phyloP scores from a whole-genome alignment of 2,113 vertebrate species.

The Phodopus roborovskii region DNA sequence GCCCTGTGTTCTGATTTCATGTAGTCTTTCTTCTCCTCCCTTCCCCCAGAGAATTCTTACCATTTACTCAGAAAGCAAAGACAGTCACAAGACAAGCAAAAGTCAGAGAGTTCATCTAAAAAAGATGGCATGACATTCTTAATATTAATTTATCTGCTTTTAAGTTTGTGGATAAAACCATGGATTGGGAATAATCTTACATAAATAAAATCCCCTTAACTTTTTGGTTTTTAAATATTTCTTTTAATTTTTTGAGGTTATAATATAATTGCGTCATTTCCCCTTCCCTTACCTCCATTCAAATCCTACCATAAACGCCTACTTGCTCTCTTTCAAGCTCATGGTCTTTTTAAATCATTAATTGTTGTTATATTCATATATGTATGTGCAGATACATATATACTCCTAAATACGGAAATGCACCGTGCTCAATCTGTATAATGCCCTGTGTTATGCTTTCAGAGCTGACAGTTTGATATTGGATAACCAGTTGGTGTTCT shows the following conservation, averaged over 20 bases:
- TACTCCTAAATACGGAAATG: neutral
- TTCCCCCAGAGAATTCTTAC: neutral
- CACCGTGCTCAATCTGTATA: neutral
- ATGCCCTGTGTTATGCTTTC: neutral
- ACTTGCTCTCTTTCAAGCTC: neutral
- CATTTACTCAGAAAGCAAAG: constrained; percentile 1
- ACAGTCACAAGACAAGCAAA: neutral
- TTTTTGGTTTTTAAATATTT: neutral
- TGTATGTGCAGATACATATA: neutral
- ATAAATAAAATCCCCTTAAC: neutral
- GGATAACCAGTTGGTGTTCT: neutral
- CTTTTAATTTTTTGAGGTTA: neutral
- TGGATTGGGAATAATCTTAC: constrained; percentile 6
- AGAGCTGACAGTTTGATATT: neutral
- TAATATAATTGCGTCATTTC: neutral
- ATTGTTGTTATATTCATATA: neutral
- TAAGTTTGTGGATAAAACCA: neutral
- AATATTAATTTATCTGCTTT: constrained; percentile 16
- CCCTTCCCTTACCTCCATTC: neutral
- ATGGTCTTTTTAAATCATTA: neutral
- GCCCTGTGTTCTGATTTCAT: neutral
- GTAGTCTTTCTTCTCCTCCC: neutral
- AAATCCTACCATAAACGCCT: neutral
- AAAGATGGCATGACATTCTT: neutral
- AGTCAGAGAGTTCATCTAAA: constrained; percentile 23